Conservation (phyloP, 2,888 invertebrate genomes). For the Stramonita haemastoma region DNA sequence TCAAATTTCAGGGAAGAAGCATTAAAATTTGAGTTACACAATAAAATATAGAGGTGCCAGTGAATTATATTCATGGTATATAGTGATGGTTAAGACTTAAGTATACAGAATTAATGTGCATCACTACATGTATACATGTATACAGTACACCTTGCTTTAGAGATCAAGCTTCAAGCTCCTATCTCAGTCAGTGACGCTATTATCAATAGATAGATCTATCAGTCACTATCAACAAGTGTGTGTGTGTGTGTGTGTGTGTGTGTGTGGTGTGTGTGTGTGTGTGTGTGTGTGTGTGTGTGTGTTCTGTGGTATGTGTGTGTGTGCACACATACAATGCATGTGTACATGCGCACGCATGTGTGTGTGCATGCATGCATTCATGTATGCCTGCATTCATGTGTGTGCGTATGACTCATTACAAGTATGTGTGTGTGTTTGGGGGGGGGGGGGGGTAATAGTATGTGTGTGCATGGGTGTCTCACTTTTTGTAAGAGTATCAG, state of each 20-base stretch:
- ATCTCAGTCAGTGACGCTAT: no score
- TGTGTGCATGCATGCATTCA: neutral
- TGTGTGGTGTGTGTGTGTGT: neutral
- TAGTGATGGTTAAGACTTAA: no score
- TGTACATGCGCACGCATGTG: no score
- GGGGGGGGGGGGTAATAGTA: neutral
- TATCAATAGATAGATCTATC: neutral
- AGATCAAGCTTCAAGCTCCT: no score
- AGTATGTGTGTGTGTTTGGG: neutral
- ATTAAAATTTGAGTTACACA: no score
- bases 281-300: constrained; percentile 9
- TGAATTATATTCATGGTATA: no score
- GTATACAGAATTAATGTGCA: no score
- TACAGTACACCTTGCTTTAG: no score
- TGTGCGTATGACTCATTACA: neutral
- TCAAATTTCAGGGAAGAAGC: no score
- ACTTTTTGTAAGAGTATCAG: neutral
- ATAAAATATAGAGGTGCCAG: no score
- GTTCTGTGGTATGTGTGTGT: neutral
- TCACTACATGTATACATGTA: no score
- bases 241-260: neutral
- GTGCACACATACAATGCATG: no score
- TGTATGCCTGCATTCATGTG: neutral
- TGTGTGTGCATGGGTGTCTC: neutral
- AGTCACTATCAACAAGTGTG: neutral